These are phyloP conservation scores for Eubucco bourcierii DNA, from an alignment of 2,113 vertebrate genomes.

Conservation along the genomic window DNA sequence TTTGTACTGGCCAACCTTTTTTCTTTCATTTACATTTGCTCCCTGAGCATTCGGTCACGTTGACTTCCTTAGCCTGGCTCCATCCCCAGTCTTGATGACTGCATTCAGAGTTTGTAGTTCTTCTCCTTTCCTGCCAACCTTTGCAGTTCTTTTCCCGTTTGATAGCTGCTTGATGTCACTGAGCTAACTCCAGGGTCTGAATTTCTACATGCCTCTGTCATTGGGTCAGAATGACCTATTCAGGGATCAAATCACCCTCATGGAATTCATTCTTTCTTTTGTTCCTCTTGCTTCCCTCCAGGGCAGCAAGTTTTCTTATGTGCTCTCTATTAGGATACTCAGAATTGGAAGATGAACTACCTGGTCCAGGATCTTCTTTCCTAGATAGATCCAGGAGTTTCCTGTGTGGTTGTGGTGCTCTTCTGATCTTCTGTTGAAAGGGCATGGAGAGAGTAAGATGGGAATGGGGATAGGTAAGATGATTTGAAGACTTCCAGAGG, in stretches of 20 bases:
- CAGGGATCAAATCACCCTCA: background rate
- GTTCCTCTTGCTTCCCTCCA: background rate
- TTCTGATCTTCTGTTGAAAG: background rate
- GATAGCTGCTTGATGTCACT: background rate
- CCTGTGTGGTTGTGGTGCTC: background rate
- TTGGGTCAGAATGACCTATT: background rate
- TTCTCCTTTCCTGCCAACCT: background rate
- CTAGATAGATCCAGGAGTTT: background rate
- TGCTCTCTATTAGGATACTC: fast-evolving
- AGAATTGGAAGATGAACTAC: background rate
- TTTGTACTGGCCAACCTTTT: background rate
- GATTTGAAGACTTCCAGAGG: background rate
- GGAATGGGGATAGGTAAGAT: background rate
- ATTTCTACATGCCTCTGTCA: background rate
- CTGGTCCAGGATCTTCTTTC: background rate
- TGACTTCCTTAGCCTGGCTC: background rate
- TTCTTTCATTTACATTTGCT: background rate
- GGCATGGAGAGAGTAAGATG: background rate
- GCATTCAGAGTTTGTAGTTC: background rate
- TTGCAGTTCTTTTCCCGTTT: background rate
- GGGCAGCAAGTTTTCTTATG: background rate
- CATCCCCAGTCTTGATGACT: background rate
- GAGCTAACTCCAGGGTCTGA: background rate
- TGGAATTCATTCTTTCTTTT: background rate
- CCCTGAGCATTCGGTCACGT: background rate